Conservation (phyloP, 2,113 vertebrate genomes). For the Triplophysa rosa region DNA sequence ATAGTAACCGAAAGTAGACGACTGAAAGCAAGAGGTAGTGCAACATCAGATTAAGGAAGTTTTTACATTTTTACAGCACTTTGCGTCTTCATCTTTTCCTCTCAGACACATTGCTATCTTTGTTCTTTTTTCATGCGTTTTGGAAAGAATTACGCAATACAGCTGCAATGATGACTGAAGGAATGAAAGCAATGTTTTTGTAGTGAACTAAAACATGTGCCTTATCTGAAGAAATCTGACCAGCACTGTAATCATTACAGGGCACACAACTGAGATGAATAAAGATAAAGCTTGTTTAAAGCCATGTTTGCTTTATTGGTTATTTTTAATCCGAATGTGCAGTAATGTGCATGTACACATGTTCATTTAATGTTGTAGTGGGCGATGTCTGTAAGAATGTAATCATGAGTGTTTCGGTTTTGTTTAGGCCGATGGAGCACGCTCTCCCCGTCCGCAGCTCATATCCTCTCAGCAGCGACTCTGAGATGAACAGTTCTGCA, state of each 20-base stretch:
- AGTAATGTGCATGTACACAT: not conserved
- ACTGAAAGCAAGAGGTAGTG: not conserved
- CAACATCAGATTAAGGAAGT: not conserved
- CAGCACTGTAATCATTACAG: not conserved
- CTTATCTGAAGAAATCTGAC: not conserved
- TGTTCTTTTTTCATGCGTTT: not conserved
- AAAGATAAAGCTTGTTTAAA: not conserved
- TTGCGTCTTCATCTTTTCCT: not conserved
- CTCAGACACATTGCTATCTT: not conserved
- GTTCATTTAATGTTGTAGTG: too few species aligned
- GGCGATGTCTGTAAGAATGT: not conserved
- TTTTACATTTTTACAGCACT: not conserved
- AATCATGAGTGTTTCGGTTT: not conserved
- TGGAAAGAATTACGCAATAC: not conserved
- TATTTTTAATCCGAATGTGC: not conserved
- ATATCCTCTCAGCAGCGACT: conserved; percentile 63
- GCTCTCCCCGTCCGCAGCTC: conserved; percentile 46
- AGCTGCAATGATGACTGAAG: not conserved
- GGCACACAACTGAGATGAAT: not conserved
- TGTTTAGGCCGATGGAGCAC: conserved; percentile 39
- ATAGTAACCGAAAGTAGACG: not conserved
- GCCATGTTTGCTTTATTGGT: not conserved
- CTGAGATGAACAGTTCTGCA: conserved; percentile 66
- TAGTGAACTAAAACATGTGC: not conserved
- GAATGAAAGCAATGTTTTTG: conserved; percentile 7